phyloP scores from a whole-genome alignment of 2,797 vertebrate species.

The Halcyon smyrnensis region DNA sequence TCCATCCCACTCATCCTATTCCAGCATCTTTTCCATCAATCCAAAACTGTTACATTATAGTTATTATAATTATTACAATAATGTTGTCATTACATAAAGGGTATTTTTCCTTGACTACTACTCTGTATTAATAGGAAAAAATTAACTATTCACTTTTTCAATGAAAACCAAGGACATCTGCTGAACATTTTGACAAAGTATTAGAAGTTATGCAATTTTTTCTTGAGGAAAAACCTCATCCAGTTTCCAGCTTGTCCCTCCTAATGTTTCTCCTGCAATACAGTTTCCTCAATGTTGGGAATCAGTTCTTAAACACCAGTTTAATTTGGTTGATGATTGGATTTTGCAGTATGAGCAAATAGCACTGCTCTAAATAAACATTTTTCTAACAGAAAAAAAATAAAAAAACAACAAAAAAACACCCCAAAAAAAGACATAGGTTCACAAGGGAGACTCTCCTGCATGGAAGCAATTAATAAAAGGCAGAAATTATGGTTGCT shows the following conservation, averaged over 20 bases:
- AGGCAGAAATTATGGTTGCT: background rate
- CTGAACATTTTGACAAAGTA: background rate
- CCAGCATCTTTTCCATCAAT: background rate
- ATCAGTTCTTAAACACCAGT: background rate
- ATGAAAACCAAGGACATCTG: background rate
- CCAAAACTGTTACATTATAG: background rate
- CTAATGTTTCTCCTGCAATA: background rate
- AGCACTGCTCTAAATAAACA: background rate
- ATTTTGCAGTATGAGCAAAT: background rate
- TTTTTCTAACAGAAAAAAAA: conserved; percentile 3
- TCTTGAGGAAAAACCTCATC: background rate
- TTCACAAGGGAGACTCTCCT: background rate
- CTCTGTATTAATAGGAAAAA: background rate
- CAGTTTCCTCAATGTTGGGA: background rate
- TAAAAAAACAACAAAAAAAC: too few species aligned
- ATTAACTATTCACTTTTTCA: background rate
- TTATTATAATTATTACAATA: background rate
- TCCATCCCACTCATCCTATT: background rate
- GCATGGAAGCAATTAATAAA: background rate
- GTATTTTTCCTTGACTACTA: background rate
- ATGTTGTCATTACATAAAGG: background rate
- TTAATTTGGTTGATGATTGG: background rate
- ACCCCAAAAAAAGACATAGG: background rate
- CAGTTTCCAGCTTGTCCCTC: background rate
- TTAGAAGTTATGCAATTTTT: background rate